Conservation (phyloP, 2,797 vertebrate species). For the Hippopotamyrus pictus region DNA sequence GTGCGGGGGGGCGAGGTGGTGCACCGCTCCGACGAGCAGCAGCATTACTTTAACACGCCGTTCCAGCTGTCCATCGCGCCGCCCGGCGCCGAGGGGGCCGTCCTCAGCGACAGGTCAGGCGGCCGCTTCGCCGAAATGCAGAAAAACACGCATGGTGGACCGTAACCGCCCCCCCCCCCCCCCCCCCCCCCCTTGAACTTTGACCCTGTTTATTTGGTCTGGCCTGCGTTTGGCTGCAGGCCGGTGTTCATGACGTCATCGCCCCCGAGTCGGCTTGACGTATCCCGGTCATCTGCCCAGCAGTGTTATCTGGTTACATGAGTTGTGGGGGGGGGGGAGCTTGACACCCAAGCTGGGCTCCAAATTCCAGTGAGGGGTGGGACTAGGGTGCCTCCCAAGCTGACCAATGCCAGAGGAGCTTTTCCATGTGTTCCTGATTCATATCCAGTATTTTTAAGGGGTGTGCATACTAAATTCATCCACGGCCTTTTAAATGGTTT, state of each 20-base stretch:
- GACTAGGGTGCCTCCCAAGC: constrained; percentile 22
- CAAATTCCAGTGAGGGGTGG: constrained; percentile 38
- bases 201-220: background rate
- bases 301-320: background rate
- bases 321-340: background rate
- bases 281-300: background rate
- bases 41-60: constrained; percentile 80
- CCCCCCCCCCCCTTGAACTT: background rate
- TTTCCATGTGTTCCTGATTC: background rate
- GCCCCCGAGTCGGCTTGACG: background rate
- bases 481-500: background rate
- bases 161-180: no score
- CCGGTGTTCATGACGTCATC: background rate
- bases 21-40: constrained; percentile 75
- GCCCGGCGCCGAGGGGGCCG: constrained; percentile 70
- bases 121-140: background rate
- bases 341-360: constrained; percentile 25
- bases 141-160: background rate
- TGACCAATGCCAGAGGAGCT: constrained; percentile 33
- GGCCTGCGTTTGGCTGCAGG: background rate
- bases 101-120: constrained; percentile 70
- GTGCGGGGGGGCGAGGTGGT: constrained; percentile 76
- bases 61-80: constrained; percentile 75
- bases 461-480: background rate
- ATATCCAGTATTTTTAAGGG: background rate